phyloP scores from a whole-genome alignment of 2,888 invertebrate genomes.

The Nephrotoma flavescens region DNA sequence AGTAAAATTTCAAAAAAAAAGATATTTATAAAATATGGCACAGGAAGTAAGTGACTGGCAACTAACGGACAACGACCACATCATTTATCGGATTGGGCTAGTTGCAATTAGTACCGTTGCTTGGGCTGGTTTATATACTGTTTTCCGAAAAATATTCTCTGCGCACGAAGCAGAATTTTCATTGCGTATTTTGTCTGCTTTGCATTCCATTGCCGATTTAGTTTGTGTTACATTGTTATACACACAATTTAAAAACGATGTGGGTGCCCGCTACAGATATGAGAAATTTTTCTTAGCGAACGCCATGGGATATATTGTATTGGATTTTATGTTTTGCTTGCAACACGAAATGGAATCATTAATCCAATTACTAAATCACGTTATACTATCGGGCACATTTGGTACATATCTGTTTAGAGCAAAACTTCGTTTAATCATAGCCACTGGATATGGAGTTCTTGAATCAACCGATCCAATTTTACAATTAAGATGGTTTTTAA shows the following conservation, averaged over 20 bases:
- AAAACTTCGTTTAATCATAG: constrained; percentile 7
- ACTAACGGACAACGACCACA: not conserved
- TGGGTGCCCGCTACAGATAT: not conserved
- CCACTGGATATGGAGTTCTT: constrained; percentile 35
- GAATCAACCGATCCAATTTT: constrained; percentile 47
- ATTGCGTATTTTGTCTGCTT: not conserved
- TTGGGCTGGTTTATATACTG: not conserved
- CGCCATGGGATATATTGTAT: not conserved
- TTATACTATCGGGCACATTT: not conserved
- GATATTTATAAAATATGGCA: not conserved
- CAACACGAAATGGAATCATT: not conserved
- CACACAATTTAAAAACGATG: not conserved
- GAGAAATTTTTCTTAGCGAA: not conserved
- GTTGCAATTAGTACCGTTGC: not conserved
- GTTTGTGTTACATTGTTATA: not conserved
- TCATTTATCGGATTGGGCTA: not conserved
- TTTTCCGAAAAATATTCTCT: not conserved
- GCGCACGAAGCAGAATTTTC: not conserved
- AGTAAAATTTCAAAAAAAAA: not conserved
- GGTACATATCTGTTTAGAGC: not conserved
- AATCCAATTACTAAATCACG: constrained; percentile 1
- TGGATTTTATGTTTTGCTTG: not conserved
- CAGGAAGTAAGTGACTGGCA: not conserved
- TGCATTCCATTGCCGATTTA: not conserved
- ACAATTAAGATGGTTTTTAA: constrained; percentile 40